These are phyloP conservation scores for Cylas formicarius DNA, from an alignment of 1,140 invertebrate species.

Conservation along the genomic window DNA sequence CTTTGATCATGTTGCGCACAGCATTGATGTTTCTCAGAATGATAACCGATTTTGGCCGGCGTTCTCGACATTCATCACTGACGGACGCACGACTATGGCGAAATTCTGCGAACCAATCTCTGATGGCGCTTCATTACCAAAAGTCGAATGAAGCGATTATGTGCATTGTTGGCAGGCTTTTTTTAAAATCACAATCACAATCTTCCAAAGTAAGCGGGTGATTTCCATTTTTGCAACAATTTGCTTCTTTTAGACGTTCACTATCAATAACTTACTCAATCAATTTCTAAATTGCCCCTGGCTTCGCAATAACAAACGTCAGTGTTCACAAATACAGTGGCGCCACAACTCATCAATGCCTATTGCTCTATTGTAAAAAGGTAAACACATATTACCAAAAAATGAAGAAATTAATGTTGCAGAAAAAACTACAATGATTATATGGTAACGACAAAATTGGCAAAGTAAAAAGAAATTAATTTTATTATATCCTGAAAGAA, in stretches of 20 bases:
- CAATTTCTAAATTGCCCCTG: too few relatives aligned
- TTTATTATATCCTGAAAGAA: too few relatives aligned
- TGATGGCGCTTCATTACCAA: constrained; percentile 9
- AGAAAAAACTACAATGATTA: too few relatives aligned
- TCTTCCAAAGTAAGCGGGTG: constrained; percentile 4
- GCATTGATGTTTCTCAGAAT: constrained; percentile 16
- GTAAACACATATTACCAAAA: too few relatives aligned
- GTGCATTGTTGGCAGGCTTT: constrained; percentile 1
- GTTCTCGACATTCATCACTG: constrained; percentile 23
- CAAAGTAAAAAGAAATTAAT: too few relatives aligned
- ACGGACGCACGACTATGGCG: constrained; percentile 8
- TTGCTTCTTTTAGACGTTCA: constrained; percentile 6
- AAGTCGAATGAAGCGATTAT: constrained; percentile 5
- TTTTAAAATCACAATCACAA: constrained; percentile 6
- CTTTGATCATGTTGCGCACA: constrained; percentile 11
- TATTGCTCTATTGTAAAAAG: too few relatives aligned
- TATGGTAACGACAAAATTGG: too few relatives aligned
- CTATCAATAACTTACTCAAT: constrained; percentile 1
- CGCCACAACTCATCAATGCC: too few relatives aligned
- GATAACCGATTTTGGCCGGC: constrained; percentile 28
- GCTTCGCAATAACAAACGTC: too few relatives aligned
- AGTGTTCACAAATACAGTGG: too few relatives aligned
- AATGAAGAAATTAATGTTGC: too few relatives aligned
- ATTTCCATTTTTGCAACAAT: constrained; percentile 5
- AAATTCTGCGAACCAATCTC: constrained; percentile 16